Conservation (phyloP, 2,113 vertebrate genomes). For the Phyllostomus hastatus region DNA sequence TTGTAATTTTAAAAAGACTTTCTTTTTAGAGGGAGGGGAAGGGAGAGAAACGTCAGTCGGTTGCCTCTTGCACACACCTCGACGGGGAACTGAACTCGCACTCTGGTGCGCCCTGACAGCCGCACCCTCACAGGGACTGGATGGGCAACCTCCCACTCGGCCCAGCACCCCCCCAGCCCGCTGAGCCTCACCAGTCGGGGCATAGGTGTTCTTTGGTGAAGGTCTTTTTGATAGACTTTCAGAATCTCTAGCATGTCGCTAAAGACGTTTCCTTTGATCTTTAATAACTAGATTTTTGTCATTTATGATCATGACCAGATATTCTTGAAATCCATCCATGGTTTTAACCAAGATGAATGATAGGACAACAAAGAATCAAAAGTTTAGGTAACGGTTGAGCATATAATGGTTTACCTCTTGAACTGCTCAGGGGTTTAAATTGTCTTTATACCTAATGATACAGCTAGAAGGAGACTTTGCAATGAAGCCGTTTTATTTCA, state of each 20-base stretch:
- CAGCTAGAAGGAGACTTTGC: background rate
- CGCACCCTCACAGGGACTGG: too few relatives aligned
- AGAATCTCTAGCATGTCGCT: background rate
- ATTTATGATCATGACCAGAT: background rate
- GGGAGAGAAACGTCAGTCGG: too few relatives aligned
- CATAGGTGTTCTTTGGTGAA: background rate
- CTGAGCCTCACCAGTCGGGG: too few relatives aligned
- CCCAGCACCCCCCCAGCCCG: too few relatives aligned
- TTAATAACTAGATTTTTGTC: constrained; percentile 1
- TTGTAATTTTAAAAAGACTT: too few relatives aligned
- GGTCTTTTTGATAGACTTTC: background rate
- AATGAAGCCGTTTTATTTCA: constrained; percentile 13
- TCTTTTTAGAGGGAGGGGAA: too few relatives aligned
- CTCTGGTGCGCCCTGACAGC: too few relatives aligned
- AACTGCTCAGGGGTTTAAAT: background rate
- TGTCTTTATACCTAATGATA: background rate
- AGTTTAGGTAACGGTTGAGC: background rate
- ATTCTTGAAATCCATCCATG: background rate
- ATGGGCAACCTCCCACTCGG: too few relatives aligned
- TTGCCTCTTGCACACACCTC: too few relatives aligned
- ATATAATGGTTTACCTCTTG: background rate
- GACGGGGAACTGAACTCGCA: too few relatives aligned
- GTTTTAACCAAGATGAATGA: constrained; percentile 2
- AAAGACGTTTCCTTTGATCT: background rate
- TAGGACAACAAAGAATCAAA: background rate